These are phyloP conservation scores for Acanthosoma haemorrhoidale DNA, from an alignment of 2,888 invertebrate species.

Conservation along the genomic window DNA sequence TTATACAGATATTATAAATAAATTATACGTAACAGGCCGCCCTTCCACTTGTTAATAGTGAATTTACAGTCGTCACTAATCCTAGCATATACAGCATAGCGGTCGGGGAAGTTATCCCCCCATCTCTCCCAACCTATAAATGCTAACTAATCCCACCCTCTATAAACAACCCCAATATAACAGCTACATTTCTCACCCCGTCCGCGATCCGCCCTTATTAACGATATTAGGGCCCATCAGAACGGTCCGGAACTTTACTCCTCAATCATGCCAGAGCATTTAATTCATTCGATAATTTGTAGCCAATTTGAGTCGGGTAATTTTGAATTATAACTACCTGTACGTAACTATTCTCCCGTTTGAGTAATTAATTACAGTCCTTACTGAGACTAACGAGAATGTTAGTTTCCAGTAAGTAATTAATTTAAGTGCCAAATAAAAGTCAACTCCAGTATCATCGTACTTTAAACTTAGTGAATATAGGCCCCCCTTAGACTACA, in stretches of 20 bases:
- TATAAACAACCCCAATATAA: conserved; percentile 6
- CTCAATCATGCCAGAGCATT: not conserved
- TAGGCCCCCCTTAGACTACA: too few species aligned
- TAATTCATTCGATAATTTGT: conserved; percentile 4
- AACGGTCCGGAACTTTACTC: too few species aligned
- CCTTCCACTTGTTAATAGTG: conserved; percentile 6
- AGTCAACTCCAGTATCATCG: too few species aligned
- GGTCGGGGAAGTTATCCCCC: not conserved
- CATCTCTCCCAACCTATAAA: not conserved
- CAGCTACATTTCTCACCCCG: not conserved
- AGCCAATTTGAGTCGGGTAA: not conserved
- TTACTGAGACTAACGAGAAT: too few species aligned
- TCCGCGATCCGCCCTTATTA: not conserved
- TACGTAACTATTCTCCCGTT: too few species aligned
- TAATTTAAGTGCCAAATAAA: too few species aligned
- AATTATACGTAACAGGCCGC: not conserved
- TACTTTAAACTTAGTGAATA: too few species aligned
- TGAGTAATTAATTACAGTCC: too few species aligned
- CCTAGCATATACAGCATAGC: too few species aligned
- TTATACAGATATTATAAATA: not conserved
- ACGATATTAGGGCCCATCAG: not conserved
- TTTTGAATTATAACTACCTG: too few species aligned
- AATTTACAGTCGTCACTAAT: conserved; percentile 3
- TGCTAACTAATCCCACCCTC: conserved; percentile 1
- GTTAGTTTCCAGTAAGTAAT: too few species aligned